Percentiles rank a stretch among this genome's conserved stretches.
phyloP scores from a whole-genome alignment of 2,797 vertebrate species.

The Microchirus variegatus region DNA sequence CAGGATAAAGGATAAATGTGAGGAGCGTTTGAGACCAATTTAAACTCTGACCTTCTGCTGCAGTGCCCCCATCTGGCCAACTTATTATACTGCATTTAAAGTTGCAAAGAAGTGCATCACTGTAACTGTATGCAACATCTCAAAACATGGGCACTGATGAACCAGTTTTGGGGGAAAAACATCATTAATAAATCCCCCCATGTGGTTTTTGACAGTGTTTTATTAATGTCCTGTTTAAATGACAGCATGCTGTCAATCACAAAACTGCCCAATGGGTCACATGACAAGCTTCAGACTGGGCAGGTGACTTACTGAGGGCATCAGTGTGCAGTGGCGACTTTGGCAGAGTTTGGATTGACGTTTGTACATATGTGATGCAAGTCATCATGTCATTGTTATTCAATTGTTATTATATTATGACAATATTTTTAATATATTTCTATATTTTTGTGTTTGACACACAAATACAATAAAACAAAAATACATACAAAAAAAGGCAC shows the following conservation, averaged over 20 bases:
- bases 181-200: background rate
- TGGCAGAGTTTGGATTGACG: too few species aligned
- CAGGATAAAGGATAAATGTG: slow-evolving; percentile 1
- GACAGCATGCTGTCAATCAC: background rate
- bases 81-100: slow-evolving; percentile 38
- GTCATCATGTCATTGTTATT: too few species aligned
- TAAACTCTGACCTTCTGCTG: slow-evolving; percentile 53
- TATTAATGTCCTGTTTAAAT: slow-evolving; percentile 3
- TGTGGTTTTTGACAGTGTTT: background rate
- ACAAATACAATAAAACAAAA: too few species aligned
- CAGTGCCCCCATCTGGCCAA: slow-evolving; percentile 62
- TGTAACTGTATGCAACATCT: slow-evolving; percentile 5
- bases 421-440: too few species aligned
- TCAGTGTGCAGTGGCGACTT: too few species aligned
- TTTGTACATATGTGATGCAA: too few species aligned
- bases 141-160: background rate
- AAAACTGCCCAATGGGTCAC: too few species aligned
- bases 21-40: slow-evolving; percentile 6
- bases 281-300: too few species aligned
- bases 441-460: too few species aligned
- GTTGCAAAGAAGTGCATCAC: background rate
- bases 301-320: too few species aligned
- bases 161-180: background rate
- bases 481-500: too few species aligned
- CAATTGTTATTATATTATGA: too few species aligned